Conservation (phyloP, 2,888 invertebrate genomes). For the Drosophila leonis region DNA sequence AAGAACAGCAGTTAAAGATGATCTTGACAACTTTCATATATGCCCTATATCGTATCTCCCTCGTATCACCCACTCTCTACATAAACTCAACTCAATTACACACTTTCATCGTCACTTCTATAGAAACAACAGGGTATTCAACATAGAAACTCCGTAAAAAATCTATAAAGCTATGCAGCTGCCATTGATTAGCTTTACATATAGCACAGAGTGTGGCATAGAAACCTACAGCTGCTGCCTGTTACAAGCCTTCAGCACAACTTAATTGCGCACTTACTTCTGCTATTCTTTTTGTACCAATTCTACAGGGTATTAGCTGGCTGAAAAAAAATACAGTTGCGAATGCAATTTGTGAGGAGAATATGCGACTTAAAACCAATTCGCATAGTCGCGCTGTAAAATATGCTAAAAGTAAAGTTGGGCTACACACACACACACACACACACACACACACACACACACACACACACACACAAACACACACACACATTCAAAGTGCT, state of each 20-base stretch:
- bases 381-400: constrained; percentile 27
- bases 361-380: constrained; percentile 44
- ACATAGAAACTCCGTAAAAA: not conserved
- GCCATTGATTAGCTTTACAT: not conserved
- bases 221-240: not conserved
- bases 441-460: constrained; percentile 25
- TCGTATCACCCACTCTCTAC: too few relatives aligned
- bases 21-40: too few relatives aligned
- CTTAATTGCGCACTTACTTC: not conserved
- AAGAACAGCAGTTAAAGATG: too few relatives aligned
- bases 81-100: too few relatives aligned
- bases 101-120: not conserved
- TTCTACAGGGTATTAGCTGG: constrained; percentile 11
- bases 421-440: constrained; percentile 36
- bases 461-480: too few relatives aligned
- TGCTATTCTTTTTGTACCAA: not conserved
- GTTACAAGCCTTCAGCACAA: too few relatives aligned
- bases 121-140: not conserved
- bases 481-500: constrained; percentile 19
- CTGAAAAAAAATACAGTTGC: constrained; percentile 29
- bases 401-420: constrained; percentile 53
- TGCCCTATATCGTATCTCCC: too few relatives aligned
- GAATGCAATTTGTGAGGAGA: constrained; percentile 55
- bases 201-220: not conserved
- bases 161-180: not conserved